Percentiles rank a stretch among this genome's conserved stretches.
Evolutionary conservation across 2,113 vertebrate genomes (phyloP).

Genomic region (Crotalus horridus): DNA sequence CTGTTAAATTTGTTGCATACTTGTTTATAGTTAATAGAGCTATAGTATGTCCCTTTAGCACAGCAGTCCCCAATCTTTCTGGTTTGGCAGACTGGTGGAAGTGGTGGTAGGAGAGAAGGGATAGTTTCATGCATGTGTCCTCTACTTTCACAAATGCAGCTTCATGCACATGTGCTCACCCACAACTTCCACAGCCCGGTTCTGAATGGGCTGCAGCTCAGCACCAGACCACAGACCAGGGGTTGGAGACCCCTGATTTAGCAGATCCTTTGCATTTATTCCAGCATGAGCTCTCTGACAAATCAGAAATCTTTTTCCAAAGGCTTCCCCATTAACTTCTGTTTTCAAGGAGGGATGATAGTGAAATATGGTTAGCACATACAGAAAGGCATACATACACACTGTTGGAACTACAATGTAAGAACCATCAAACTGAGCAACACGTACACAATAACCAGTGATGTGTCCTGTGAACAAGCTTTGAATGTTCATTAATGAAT

Average conservation of each 20-base stretch:
- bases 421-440: background rate
- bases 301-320: background rate
- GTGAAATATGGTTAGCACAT: background rate
- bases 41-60: background rate
- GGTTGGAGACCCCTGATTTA: background rate
- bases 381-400: background rate
- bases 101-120: background rate
- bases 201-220: background rate
- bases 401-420: background rate
- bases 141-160: background rate
- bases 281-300: background rate
- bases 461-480: background rate
- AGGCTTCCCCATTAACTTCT: background rate
- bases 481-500: background rate
- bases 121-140: background rate
- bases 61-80: background rate
- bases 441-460: background rate
- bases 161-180: background rate
- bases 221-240: background rate
- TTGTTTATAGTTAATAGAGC: background rate
- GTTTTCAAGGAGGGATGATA: background rate
- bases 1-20: background rate
- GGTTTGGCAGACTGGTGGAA: background rate
- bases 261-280: background rate
- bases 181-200: background rate